Evolutionary conservation across 2,113 vertebrate genomes (phyloP), one percentile per base, ranked within the genome.

Genomic region (Ciconia boyciana): DNA sequence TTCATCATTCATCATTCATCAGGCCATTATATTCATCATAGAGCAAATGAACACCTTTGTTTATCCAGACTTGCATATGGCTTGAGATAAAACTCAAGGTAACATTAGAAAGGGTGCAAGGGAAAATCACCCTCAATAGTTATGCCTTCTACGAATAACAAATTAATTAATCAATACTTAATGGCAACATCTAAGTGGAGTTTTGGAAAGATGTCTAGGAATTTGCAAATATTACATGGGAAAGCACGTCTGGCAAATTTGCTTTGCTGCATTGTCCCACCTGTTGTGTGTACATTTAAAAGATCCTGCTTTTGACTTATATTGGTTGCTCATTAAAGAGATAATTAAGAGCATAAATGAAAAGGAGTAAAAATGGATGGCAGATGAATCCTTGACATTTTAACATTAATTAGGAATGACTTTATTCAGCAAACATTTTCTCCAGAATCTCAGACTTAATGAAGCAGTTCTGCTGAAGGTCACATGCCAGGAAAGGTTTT

Each of bases 371-470:
- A 93, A 96, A 87, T 31, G 58, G 52, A 70, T 78, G 83, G 86
- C 80, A 81, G 86, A 87, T 20, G 64, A 81, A 87, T 92, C 75
- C 49, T 54, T 85, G 95, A 91, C 96, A 90, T 89, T 96, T 96
- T 76, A 94, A 83, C 62, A 74, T 96, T 96, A 96, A 96, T 97
- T 94, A 97, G 16, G 24, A 94, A 93, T 16, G 16, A 75, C 83
- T 91, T 94, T 71, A 65, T 94, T 96, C 94, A 94, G 92, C 93
- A 97, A 95, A 97, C 68, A 90, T 91, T 92, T 97, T 97, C 94
- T 86, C 46, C 78, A 88, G 51, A 44, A 94, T 87, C 83, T 88
- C 68, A 54, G 44, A 83, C 39, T 94, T 95, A 97, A 97, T 91
- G 96, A 97, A 95, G 94, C 92, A 87, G 87, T 95, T 94, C 81